Percentiles rank a stretch among this genome's conserved stretches.
phyloP scores from a whole-genome alignment of 2,113 vertebrate species.

The Gadus chalcogrammus region DNA sequence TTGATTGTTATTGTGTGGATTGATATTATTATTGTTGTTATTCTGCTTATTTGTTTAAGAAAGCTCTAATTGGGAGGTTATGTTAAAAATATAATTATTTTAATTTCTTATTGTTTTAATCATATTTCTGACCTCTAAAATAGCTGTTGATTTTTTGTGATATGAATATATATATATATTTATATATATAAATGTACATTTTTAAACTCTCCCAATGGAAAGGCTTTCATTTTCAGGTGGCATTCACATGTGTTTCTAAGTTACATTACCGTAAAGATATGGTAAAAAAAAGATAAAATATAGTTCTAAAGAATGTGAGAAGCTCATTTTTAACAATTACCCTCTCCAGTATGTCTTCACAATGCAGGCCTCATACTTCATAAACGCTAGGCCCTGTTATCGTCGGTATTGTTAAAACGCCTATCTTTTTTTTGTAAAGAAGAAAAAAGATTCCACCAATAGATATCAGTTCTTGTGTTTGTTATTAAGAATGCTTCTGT shows the following conservation, averaged over 20 bases:
- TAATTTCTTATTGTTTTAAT: too few relatives aligned
- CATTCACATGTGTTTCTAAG: conserved; percentile 20
- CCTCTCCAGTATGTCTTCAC: too few relatives aligned
- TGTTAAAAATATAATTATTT: too few relatives aligned
- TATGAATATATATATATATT: not conserved
- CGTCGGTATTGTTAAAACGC: not conserved
- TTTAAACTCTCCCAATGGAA: conserved; percentile 12
- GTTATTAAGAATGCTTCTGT: not conserved
- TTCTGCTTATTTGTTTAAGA: too few relatives aligned
- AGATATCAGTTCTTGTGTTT: not conserved
- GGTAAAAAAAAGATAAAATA: not conserved
- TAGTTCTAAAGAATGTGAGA: too few relatives aligned
- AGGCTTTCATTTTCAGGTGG: conserved; percentile 10
- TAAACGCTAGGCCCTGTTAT: not conserved
- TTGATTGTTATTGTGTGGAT: too few relatives aligned
- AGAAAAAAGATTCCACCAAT: not conserved
- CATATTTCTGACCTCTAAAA: too few relatives aligned
- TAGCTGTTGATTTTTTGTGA: not conserved
- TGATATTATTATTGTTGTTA: too few relatives aligned
- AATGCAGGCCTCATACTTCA: not conserved
- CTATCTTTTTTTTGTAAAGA: not conserved
- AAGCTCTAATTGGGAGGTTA: too few relatives aligned
- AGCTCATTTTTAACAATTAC: not conserved
- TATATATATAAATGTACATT: not conserved
- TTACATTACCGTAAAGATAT: not conserved